Conservation (phyloP, 1,140 invertebrate genomes). For the Bombus haemorrhoidalis region DNA sequence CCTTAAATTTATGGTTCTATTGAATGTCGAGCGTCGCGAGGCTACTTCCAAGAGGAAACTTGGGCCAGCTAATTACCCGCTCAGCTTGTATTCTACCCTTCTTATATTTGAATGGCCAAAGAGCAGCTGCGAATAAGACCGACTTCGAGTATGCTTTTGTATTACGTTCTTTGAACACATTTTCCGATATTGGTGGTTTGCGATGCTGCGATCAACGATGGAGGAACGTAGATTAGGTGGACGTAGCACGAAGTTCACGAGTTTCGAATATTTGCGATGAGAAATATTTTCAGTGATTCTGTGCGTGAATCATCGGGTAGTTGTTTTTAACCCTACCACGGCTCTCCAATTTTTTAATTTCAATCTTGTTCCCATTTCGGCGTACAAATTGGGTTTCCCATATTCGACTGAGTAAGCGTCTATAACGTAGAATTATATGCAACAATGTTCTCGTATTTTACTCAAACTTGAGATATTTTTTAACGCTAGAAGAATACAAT, state of each 20-base stretch:
- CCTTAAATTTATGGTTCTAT: conserved; percentile 45
- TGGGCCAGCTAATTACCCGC: conserved; percentile 16
- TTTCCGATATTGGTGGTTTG: not conserved
- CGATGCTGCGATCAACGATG: not conserved
- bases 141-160: not conserved
- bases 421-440: too few relatives aligned
- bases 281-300: not conserved
- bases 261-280: not conserved
- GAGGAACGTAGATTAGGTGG: not conserved
- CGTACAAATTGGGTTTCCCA: too few relatives aligned
- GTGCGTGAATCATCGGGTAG: too few relatives aligned
- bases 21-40: conserved; percentile 12
- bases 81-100: not conserved
- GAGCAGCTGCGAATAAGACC: conserved; percentile 5
- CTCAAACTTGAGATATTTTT: too few relatives aligned
- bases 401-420: too few relatives aligned
- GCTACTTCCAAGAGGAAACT: not conserved
- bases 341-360: too few relatives aligned
- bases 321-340: too few relatives aligned
- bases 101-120: not conserved
- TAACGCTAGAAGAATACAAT: too few relatives aligned
- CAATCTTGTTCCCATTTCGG: too few relatives aligned
- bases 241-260: not conserved
- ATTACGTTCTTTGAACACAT: not conserved
- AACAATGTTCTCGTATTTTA: too few relatives aligned